Evolutionary conservation across 2,797 vertebrate species (phyloP), one percentile per base, ranked within the genome.

Genomic region (Hylomyscus alleni): DNA sequence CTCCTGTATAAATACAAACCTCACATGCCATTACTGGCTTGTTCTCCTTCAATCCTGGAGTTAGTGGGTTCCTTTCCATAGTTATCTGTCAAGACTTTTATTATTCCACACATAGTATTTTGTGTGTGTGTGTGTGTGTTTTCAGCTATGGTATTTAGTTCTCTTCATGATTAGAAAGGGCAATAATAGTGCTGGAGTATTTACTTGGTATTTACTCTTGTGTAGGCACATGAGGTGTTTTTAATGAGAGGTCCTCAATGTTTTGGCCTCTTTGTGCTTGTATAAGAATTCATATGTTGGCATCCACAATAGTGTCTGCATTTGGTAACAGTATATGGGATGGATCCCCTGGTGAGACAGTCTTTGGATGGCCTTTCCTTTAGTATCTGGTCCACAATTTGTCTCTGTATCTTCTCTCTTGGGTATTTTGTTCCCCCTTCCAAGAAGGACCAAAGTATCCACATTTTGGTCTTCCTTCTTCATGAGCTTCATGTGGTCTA

Each of bases 171-270:
- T 2, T 1, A 34, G 54, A 83, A 56, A 50, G 29, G 13, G n/a
- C 0, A 12, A 1, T 15, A 52, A 3, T 73, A 24, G 15, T 62
- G 3, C 9, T 58, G 14, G 0, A 15, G 3, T 3, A 4, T 37
- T 67, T 47, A 9, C 0, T 93, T 44, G 0, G 37, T 14, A 5
- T 47, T 4, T 40, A 44, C 10, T 34, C 24, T 69, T 67, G 20
- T 40, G 9, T 11, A 13, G 34, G 8, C n/a, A 5, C 2, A 4
- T 24, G 19, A 4, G 3, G 47, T 29, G 50, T 12, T 29, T 0
- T 75, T 4, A 12, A 13, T 58, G 4, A 17, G 5, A 65, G 73
- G 29, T 0, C 3, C 10, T 19, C 6, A 40, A 37, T 44, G 75
- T 7, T 26, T 34, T 58, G 58, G 26, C 12, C 12, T 22, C 20